Conservation (phyloP, 2,888 invertebrate genomes). For the Amphipyra berbera region DNA sequence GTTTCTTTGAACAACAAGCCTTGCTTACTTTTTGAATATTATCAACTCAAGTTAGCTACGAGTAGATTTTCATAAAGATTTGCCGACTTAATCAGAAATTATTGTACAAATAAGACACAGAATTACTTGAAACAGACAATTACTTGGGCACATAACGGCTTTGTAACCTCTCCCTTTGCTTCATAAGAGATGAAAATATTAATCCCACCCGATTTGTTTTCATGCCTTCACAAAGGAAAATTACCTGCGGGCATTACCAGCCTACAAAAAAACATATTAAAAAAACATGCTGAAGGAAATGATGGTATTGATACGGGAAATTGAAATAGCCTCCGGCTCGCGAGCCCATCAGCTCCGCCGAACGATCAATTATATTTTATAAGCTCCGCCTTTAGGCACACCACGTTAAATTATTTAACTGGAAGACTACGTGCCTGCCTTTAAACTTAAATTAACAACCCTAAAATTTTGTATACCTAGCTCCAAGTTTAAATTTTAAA, state of each 20-base stretch:
- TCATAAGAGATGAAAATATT: constrained; percentile 14
- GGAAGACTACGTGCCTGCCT: not conserved
- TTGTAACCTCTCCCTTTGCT: constrained; percentile 4
- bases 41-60: not conserved
- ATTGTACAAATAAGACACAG: not conserved
- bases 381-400: not conserved
- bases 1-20: too few species aligned
- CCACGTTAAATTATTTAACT: constrained; percentile 9
- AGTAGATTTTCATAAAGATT: not conserved
- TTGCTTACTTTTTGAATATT: too few species aligned
- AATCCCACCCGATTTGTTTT: constrained; percentile 11
- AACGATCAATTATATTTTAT: constrained; percentile 26
- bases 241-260: not conserved
- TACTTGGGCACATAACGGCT: constrained; percentile 8
- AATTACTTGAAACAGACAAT: constrained; percentile 9
- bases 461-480: constrained; percentile 16
- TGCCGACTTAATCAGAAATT: constrained; percentile 6
- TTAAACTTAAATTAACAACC: constrained; percentile 8
- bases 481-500: constrained; percentile 35
- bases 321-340: constrained; percentile 31
- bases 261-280: not conserved
- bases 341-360: not conserved
- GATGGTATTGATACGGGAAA: constrained; percentile 30
- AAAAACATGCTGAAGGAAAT: constrained; percentile 24
- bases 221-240: constrained; percentile 18